Conservation (phyloP, 1,140 invertebrate genomes). For the Calliphora vicina region DNA sequence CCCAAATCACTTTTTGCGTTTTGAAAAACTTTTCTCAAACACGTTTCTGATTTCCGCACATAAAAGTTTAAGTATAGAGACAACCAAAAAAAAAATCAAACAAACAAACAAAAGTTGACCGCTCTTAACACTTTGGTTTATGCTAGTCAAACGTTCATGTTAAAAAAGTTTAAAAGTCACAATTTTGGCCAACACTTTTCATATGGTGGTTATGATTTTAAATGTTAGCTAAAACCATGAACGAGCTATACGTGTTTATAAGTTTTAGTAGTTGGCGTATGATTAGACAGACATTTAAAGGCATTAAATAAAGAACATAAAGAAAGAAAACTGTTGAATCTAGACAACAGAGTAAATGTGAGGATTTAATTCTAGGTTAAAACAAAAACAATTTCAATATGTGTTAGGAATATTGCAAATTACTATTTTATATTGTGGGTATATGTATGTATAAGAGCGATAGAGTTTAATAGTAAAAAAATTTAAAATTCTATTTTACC, state of each 20-base stretch:
- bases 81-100: neutral
- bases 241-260: neutral
- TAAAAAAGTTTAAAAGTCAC: conserved; percentile 31
- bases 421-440: neutral
- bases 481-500: neutral
- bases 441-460: too few species aligned
- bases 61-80: neutral
- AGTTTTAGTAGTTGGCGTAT: neutral
- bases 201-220: conserved; percentile 31
- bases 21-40: neutral
- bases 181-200: conserved; percentile 1
- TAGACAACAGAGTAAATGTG: neutral
- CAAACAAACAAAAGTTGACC: neutral
- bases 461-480: neutral
- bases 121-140: neutral
- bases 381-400: neutral
- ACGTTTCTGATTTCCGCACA: neutral
- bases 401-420: neutral
- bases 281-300: neutral
- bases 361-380: neutral
- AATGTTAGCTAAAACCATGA: neutral
- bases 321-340: neutral
- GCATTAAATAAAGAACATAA: neutral
- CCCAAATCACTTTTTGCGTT: neutral
- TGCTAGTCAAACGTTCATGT: neutral